phyloP scores from a whole-genome alignment of 2,113 vertebrate genomes.

The Nycticebus coucang region DNA sequence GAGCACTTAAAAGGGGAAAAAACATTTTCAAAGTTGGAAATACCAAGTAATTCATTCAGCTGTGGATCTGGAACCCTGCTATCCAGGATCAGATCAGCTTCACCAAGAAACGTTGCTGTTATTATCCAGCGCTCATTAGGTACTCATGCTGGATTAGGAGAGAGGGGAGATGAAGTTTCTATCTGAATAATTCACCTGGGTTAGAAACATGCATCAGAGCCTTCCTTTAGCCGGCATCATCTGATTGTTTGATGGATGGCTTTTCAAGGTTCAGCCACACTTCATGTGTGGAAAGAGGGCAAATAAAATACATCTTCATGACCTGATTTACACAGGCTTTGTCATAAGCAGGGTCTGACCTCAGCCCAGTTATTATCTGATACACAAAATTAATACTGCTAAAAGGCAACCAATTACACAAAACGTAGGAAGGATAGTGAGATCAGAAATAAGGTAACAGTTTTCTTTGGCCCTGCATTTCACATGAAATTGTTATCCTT shows the following conservation, averaged over 20 bases:
- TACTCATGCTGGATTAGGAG: not conserved
- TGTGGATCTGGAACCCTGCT: constrained; percentile 46
- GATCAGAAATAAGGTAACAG: not conserved
- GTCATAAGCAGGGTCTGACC: not conserved
- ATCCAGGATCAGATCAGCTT: constrained; percentile 58
- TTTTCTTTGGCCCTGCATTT: not conserved
- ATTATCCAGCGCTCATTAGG: not conserved
- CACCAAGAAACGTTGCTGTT: constrained; percentile 31
- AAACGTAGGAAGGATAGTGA: not conserved
- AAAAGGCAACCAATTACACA: constrained; percentile 19
- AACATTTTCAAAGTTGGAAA: constrained; percentile 77
- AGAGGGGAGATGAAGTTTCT: not conserved
- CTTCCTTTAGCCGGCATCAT: not conserved
- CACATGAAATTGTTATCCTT: not conserved
- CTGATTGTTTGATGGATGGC: not conserved
- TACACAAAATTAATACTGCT: constrained; percentile 39
- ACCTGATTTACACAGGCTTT: constrained; percentile 28
- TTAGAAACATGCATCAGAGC: not conserved
- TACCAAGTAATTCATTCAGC: constrained; percentile 69
- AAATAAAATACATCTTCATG: constrained; percentile 3
- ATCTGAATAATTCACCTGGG: not conserved
- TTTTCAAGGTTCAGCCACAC: not conserved
- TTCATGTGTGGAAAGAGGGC: not conserved
- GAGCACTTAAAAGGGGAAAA: constrained; percentile 70
- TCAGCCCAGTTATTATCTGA: constrained; percentile 14